Evolutionary conservation across 2,888 invertebrate genomes (phyloP), one percentile per base, ranked within the genome.

Genomic region (Nyleta sp.): DNA sequence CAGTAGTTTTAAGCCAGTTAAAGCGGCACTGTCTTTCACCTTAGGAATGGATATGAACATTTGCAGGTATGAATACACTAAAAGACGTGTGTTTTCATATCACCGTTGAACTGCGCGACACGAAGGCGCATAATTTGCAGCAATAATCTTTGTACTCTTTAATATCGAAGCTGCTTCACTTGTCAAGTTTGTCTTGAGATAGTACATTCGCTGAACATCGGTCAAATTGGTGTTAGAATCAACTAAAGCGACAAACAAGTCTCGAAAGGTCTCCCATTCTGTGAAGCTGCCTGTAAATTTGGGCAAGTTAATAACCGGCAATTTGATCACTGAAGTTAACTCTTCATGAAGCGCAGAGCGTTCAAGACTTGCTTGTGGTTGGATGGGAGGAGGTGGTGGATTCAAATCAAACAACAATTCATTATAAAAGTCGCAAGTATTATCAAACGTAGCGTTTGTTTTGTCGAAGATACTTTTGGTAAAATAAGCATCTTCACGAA

Each of bases 41-140:
- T 40, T 59, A 2, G 57, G 42, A 17, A 59, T 59, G 8, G 42
- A 11, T 0, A 59, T 7, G 18, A 59, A 59, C 0, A 10, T 3
- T 6, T 59, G 24, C 8, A 59, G 13, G 42, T 42, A 59, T n/a
- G 42, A 59, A 31, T 42, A 24, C 11, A 59, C 35, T 11, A 55
- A 15, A 8, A 8, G 7, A 13, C 55, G 55, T 2, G 38, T 55
- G 15, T 55, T 55, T 11, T 55, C 55, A 40, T 28, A 28, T 5
- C 28, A 7, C 7, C 28, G 28, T 28, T 28, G 4, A 28, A 28
- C n/a, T 18, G 15, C 59, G 59, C 17, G 8, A 33, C 52, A 52
- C 2, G 52, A 17, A 3, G 33, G 18, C 11, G 17, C 2, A 22
- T 52, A 52, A n/a, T 52, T 52, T 7, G 52, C 33, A 33, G 15